Percentiles rank a stretch among this genome's conserved stretches.
These are phyloP conservation scores for Xiphorhynchus erythropygius DNA, from an alignment of 2,797 vertebrate genomes.

Conservation along the genomic window DNA sequence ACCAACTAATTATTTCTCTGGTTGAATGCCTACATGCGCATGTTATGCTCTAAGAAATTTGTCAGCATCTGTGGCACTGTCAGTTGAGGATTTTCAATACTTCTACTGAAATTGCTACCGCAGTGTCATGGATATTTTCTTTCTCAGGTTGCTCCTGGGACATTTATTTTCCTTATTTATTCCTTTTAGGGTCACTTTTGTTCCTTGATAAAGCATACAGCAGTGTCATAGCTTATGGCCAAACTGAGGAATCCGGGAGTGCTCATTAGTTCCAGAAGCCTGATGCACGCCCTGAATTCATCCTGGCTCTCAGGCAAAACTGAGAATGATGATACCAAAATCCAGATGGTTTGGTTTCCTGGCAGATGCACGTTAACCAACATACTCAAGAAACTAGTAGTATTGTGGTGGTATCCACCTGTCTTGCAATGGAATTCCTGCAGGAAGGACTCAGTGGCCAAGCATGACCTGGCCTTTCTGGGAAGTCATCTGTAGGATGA, in stretches of 20 bases:
- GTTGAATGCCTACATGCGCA: not conserved
- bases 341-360: not conserved
- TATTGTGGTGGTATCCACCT: rapidly evolving
- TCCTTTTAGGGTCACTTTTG: not conserved
- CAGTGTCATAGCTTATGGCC: not conserved
- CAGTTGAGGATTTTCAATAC: not conserved
- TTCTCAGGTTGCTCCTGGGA: not conserved
- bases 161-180: not conserved
- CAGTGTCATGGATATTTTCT: not conserved
- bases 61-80: not conserved
- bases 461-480: not conserved
- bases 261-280: not conserved
- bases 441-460: not conserved
- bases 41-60: not conserved
- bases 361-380: not conserved
- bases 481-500: not conserved
- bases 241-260: not conserved
- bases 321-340: not conserved
- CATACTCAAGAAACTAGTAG: not conserved
- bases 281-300: not conserved
- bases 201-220: not conserved
- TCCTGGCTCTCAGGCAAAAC: not conserved
- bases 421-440: not conserved
- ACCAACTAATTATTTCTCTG: not conserved
- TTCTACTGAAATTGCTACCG: not conserved